Evolutionary conservation across 2,797 vertebrate genomes (phyloP), one percentile per base, ranked within the genome.

Genomic region (Hipposideros larvatus): DNA sequence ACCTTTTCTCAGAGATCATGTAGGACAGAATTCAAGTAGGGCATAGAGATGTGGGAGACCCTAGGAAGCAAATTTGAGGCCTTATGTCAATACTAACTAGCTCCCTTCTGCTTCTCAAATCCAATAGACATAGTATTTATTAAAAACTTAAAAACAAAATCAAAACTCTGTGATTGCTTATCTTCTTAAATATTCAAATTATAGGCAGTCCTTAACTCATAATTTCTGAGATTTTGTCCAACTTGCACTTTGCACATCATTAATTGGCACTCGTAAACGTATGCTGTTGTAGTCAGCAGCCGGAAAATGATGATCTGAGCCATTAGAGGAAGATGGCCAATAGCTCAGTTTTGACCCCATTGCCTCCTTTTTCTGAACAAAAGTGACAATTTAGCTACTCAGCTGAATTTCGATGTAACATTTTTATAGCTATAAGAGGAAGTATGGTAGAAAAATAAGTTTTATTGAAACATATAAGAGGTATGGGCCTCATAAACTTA

Each of bases 151-250:
- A 94, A 85, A 51, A 6, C 21, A 75, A 78, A 90, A 57, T 88
- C 1, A 63, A 90, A 92, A 59, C 82, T 70, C n/a, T 89, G 3
- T 90, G 65, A 68, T 75, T 65, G 28, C 28, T 84, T 75, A 26
- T 84, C 26, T 88, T 93, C 59, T 75, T 79, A 87, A 92, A 73
- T 84, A 70, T 85, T 91, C 59, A 87, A 90, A 65, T 79, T 57
- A 26, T 24, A 63, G 22, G 19, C 4, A 75, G 46, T 46, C 22
- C 8, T 85, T 80, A 84, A 74, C 41, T 96, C 68, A 48, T 11
- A 87, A 74, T 86, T 90, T 65, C 14, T 43, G 34, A 93, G 77
- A 93, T 80, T 88, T 82, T 85, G 46, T 65, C 53, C 75, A 48
- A 22, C 51, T 91, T 80, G 16, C 7, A 48, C 41, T 82, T 93